phyloP scores from a whole-genome alignment of 2,797 vertebrate species.

The Amblyraja radiata region DNA sequence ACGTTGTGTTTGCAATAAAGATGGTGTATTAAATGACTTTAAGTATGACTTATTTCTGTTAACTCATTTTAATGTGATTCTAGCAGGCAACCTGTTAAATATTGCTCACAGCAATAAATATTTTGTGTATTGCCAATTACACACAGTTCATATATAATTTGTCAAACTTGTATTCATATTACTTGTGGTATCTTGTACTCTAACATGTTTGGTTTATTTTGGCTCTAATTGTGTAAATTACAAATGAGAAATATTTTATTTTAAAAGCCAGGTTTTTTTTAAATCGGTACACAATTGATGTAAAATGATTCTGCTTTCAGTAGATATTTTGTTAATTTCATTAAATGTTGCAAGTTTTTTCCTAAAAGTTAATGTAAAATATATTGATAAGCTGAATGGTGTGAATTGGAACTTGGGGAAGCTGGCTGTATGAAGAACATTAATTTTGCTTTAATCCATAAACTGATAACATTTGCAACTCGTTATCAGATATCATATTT shows the following conservation, averaged over 20 bases:
- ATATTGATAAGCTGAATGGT: constrained; percentile 35
- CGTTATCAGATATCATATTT: constrained; percentile 12
- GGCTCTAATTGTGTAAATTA: constrained; percentile 49
- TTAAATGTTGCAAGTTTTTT: constrained; percentile 41
- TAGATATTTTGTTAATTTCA: constrained; percentile 43
- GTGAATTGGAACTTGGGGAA: constrained; percentile 40
- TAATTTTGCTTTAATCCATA: constrained; percentile 41
- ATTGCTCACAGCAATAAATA: constrained; percentile 80
- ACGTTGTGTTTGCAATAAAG: constrained; percentile 37
- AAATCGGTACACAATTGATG: constrained; percentile 71
- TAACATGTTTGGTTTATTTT: constrained; percentile 56
- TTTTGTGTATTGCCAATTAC: constrained; percentile 75
- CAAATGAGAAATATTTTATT: constrained; percentile 51
- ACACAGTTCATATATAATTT: constrained; percentile 72
- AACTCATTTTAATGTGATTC: constrained; percentile 81
- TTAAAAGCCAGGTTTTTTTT: constrained; percentile 51
- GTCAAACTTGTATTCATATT: constrained; percentile 72
- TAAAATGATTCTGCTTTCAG: constrained; percentile 70
- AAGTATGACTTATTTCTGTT: constrained; percentile 58
- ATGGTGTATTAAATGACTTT: constrained; percentile 36
- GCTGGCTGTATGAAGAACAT: constrained; percentile 42
- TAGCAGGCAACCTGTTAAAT: constrained; percentile 57
- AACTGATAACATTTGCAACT: constrained; percentile 38
- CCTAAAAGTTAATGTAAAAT: constrained; percentile 42
- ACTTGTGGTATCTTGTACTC: constrained; percentile 70